These are phyloP conservation scores for Calonectris borealis DNA, from an alignment of 2,113 vertebrate genomes.

Conservation along the genomic window DNA sequence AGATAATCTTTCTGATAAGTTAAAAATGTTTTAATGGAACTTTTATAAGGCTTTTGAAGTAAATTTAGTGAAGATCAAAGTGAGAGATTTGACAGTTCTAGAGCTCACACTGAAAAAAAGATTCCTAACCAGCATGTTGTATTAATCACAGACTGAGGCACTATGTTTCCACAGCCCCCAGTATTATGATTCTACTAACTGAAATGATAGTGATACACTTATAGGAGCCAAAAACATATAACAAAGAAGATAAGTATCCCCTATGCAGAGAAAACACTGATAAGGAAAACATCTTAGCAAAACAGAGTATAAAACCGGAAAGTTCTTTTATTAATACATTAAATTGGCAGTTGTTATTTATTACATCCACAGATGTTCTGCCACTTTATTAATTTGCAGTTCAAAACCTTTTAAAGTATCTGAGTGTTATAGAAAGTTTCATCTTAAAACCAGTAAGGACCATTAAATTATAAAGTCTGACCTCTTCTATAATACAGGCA, in stretches of 20 bases:
- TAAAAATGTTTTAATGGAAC: not conserved
- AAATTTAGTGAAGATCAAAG: conserved; percentile 43
- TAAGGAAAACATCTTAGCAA: not conserved
- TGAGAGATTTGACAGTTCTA: conserved; percentile 1
- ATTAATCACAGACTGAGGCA: conserved; percentile 44
- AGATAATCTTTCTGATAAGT: not conserved
- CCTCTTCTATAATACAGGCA: not conserved
- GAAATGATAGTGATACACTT: conserved; percentile 14
- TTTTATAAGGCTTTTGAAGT: conserved; percentile 36
- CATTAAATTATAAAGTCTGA: not conserved
- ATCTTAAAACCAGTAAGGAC: not conserved
- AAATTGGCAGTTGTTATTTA: not conserved
- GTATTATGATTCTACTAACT: not conserved
- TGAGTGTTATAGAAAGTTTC: not conserved
- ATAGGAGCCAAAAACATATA: not conserved
- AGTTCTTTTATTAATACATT: not conserved
- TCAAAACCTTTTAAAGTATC: not conserved
- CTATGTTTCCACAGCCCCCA: not conserved
- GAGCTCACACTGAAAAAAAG: not conserved
- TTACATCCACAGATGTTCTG: not conserved
- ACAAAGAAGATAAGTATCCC: not conserved
- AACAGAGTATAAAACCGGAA: not conserved
- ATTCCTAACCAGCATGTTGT: not conserved
- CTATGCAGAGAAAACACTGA: not conserved
- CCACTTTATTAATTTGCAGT: not conserved